Conservation (phyloP, 2,888 invertebrate genomes). For the Myopa testacea region DNA sequence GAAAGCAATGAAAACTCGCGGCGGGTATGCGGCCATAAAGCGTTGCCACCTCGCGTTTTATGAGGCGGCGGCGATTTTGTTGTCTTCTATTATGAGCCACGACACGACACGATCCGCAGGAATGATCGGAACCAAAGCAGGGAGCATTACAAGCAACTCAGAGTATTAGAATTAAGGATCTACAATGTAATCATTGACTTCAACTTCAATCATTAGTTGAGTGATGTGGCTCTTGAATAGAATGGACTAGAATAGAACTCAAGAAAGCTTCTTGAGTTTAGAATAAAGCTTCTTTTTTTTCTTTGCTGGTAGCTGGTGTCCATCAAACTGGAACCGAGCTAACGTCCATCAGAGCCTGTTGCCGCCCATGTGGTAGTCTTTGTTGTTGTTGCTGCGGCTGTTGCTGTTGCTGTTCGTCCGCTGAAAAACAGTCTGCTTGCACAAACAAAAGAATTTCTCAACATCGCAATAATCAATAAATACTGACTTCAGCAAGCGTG, state of each 20-base stretch:
- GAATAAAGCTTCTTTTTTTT: too few relatives aligned
- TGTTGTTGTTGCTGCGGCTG: neutral
- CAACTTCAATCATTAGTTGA: too few relatives aligned
- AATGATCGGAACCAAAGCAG: too few relatives aligned
- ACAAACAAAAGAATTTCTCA: constrained; percentile 16
- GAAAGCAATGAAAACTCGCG: constrained; percentile 10
- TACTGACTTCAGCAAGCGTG: constrained; percentile 5
- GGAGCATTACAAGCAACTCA: too few relatives aligned
- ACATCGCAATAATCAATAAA: constrained; percentile 19
- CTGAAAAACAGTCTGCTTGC: neutral
- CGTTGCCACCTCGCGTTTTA: neutral
- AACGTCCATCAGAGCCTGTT: neutral
- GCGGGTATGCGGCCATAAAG: constrained; percentile 8
- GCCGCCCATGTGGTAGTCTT: neutral
- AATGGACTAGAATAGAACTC: too few relatives aligned
- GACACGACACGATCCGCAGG: neutral
- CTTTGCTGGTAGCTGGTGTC: neutral
- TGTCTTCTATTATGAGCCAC: neutral
- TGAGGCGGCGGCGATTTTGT: neutral
- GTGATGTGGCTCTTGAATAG: too few relatives aligned
- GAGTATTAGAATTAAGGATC: too few relatives aligned
- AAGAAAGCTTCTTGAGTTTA: too few relatives aligned
- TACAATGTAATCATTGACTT: too few relatives aligned
- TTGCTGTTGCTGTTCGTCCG: neutral
- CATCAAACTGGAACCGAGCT: too few relatives aligned